These are phyloP conservation scores for Indri indri DNA, from an alignment of 2,113 vertebrate genomes.

Conservation along the genomic window DNA sequence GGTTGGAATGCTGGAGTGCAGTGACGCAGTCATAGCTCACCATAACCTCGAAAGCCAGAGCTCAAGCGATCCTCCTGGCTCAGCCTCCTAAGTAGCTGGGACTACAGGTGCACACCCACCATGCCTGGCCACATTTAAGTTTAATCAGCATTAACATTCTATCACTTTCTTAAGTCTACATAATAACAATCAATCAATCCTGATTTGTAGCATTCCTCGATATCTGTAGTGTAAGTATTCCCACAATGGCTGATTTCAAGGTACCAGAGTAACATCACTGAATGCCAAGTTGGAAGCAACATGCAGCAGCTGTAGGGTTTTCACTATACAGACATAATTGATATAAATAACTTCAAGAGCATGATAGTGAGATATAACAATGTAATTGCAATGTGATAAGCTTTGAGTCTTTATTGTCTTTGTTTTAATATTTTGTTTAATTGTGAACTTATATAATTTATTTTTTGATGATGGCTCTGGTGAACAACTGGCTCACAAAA, in stretches of 20 bases:
- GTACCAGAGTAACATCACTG: no score
- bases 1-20: no score
- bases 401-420: background rate
- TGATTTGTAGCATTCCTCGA: background rate
- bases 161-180: background rate
- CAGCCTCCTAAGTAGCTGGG: no score
- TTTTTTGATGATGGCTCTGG: background rate
- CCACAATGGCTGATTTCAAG: background rate
- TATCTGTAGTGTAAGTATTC: background rate
- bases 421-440: background rate
- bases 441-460: background rate
- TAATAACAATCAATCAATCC: background rate
- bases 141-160: background rate
- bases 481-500: background rate
- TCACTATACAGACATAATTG: background rate
- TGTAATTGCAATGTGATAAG: background rate
- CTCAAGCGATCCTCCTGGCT: no score
- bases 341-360: background rate
- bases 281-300: background rate
- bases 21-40: no score
- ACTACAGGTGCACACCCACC: no score
- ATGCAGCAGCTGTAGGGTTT: background rate
- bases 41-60: no score
- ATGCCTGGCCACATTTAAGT: background rate
- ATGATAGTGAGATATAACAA: background rate